These are phyloP conservation scores for Polydrusus cervinus DNA, from an alignment of 2,888 invertebrate genomes.

Conservation along the genomic window DNA sequence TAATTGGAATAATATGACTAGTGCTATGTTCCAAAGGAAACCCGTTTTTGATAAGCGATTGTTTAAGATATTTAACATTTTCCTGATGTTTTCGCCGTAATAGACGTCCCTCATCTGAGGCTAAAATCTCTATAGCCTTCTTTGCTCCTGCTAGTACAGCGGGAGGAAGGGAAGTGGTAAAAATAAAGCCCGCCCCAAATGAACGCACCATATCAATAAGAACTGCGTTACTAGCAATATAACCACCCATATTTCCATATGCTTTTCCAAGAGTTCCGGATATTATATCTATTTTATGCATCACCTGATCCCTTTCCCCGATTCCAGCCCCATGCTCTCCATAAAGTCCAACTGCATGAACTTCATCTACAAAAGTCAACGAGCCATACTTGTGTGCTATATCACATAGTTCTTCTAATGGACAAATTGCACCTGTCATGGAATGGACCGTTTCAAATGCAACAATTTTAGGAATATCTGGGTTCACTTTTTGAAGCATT, in stretches of 20 bases:
- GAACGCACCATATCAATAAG: constrained; percentile 94
- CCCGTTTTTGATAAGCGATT: constrained; percentile 83
- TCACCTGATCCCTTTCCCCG: constrained; percentile 89
- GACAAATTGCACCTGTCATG: constrained; percentile 97
- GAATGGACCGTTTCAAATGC: too few relatives aligned
- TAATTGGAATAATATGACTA: constrained; percentile 97
- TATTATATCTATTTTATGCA: constrained; percentile 91
- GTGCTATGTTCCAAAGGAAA: constrained; percentile 92
- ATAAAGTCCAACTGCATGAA: constrained; percentile 97
- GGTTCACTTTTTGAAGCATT: constrained; percentile 82
- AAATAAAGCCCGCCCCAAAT: constrained; percentile 97
- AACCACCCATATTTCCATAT: constrained; percentile 81
- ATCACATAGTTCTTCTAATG: constrained; percentile 90
- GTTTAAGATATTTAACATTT: constrained; percentile 89
- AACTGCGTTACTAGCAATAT: constrained; percentile 77
- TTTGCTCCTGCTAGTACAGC: constrained; percentile 91
- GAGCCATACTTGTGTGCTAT: constrained; percentile 94
- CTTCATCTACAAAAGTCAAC: constrained; percentile 96
- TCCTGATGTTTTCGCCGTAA: constrained; percentile 87
- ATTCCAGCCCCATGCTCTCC: constrained; percentile 95
- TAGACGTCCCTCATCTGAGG: too few relatives aligned
- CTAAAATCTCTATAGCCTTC: constrained; percentile 87
- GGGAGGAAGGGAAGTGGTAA: constrained; percentile 96
- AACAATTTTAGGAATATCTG: constrained; percentile 88
- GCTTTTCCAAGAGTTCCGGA: constrained; percentile 97